Evolutionary conservation across 2,888 invertebrate species (phyloP).

Genomic region (Sicus ferrugineus): DNA sequence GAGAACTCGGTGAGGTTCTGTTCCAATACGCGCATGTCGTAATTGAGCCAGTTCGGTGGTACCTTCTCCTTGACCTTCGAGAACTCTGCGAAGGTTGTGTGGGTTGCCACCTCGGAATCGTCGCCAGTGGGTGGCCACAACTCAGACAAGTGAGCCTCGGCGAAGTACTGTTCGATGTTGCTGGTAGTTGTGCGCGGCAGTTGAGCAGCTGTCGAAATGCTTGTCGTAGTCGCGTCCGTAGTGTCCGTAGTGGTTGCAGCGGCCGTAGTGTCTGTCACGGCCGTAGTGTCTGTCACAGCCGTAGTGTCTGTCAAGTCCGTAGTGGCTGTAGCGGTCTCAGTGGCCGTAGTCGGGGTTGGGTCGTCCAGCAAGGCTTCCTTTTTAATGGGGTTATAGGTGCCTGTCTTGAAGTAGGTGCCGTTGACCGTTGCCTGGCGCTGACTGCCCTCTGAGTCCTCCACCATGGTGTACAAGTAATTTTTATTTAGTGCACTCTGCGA

Average conservation of each 20-base stretch:
- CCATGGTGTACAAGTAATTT: conserved; percentile 59
- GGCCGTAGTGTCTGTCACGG: too few relatives aligned
- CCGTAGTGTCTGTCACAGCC: too few relatives aligned
- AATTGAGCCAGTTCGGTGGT: conserved; percentile 44
- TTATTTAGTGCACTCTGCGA: conserved; percentile 46
- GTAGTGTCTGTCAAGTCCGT: too few relatives aligned
- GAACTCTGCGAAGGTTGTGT: conserved; percentile 36
- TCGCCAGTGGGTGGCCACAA: conserved; percentile 36
- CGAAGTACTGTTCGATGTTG: conserved; percentile 39
- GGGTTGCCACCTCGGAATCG: conserved; percentile 4
- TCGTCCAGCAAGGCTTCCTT: conserved; percentile 44
- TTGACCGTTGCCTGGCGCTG: conserved; percentile 56
- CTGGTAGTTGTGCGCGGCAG: not conserved
- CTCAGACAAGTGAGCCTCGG: conserved; percentile 41
- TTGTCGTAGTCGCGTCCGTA: not conserved
- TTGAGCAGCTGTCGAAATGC: not conserved
- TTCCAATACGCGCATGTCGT: conserved; percentile 49
- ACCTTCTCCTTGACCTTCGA: conserved; percentile 43
- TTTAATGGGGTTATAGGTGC: conserved; percentile 61
- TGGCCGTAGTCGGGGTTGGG: not conserved
- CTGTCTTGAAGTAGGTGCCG: conserved; percentile 62
- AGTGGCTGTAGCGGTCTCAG: not conserved
- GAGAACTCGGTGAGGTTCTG: conserved; percentile 49
- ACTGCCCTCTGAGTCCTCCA: conserved; percentile 60
- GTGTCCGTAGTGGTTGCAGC: too few relatives aligned